Evolutionary conservation across 64 coral and sea anemone species (phyloP).

Genomic region (Platygyra sinensis): DNA sequence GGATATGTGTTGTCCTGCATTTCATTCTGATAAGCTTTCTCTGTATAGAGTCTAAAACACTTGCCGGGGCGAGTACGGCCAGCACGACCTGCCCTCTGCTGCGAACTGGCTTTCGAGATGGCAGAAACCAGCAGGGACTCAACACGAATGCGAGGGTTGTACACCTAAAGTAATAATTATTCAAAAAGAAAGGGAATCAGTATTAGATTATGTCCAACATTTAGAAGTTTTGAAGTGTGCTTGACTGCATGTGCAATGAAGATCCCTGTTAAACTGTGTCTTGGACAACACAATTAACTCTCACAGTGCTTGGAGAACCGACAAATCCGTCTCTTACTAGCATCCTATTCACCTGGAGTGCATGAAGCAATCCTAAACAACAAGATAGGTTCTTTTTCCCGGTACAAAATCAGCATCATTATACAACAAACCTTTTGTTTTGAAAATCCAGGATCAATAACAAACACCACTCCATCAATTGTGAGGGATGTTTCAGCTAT

Average conservation of each 20-base stretch:
- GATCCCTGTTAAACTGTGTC: too few relatives aligned
- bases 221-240: too few relatives aligned
- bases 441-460: slow-evolving; percentile 99
- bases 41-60: slow-evolving; percentile 96
- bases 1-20: slow-evolving; percentile 99
- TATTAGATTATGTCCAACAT: too few relatives aligned
- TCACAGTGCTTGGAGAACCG: too few relatives aligned
- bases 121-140: slow-evolving; percentile 98
- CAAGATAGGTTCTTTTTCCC: too few relatives aligned
- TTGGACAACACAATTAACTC: too few relatives aligned
- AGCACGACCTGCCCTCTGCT: slow-evolving; percentile 95
- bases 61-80: slow-evolving; percentile 96
- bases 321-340: too few relatives aligned
- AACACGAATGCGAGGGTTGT: slow-evolving; percentile 94
- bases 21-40: slow-evolving; percentile 97
- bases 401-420: too few relatives aligned
- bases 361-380: too few relatives aligned
- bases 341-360: too few relatives aligned
- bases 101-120: slow-evolving; percentile 95
- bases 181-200: too few relatives aligned
- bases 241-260: too few relatives aligned
- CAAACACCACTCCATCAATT: slow-evolving; percentile 99
- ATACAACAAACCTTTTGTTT: slow-evolving; percentile 88
- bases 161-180: slow-evolving; percentile 51
- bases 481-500: slow-evolving; percentile 99